These are phyloP conservation scores for Spilogale gracilis DNA, from an alignment of 2,113 vertebrate genomes.

Conservation along the genomic window DNA sequence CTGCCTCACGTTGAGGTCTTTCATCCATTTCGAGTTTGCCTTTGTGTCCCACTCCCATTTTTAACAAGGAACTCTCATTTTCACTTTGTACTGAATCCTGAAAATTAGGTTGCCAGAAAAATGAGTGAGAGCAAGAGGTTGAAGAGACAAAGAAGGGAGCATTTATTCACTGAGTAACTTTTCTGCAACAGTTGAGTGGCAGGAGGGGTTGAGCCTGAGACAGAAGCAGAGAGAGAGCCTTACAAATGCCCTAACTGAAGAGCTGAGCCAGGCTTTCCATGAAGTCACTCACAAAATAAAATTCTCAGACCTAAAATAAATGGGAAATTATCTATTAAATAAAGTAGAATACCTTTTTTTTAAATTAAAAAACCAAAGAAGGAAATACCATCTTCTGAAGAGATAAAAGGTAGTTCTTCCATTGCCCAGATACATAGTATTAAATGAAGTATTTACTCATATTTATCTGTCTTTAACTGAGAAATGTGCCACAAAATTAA, in stretches of 20 bases:
- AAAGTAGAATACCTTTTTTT: neutral
- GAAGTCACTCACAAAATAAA: neutral
- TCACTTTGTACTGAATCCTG: neutral
- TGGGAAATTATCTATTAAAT: neutral
- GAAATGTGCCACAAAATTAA: slow-evolving; percentile 58
- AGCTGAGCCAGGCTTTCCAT: neutral
- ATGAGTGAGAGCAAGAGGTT: neutral
- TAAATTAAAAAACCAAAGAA: neutral
- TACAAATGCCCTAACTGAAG: neutral
- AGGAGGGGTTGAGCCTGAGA: too few relatives aligned
- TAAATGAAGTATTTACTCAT: slow-evolving; percentile 3
- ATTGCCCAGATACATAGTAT: neutral
- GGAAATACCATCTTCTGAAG: neutral
- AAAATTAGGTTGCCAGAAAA: neutral
- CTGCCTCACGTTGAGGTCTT: too few relatives aligned
- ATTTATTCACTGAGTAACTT: neutral
- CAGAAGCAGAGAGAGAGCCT: neutral
- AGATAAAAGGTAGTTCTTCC: neutral
- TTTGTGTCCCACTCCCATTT: neutral
- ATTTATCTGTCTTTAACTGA: slow-evolving; percentile 35
- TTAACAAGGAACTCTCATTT: neutral
- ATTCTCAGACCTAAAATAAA: neutral
- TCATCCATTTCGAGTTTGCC: too few relatives aligned
- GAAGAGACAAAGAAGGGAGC: neutral
- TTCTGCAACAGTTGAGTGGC: neutral